phyloP scores from a whole-genome alignment of 1,140 invertebrate genomes.

The Hycleus cichorii region DNA sequence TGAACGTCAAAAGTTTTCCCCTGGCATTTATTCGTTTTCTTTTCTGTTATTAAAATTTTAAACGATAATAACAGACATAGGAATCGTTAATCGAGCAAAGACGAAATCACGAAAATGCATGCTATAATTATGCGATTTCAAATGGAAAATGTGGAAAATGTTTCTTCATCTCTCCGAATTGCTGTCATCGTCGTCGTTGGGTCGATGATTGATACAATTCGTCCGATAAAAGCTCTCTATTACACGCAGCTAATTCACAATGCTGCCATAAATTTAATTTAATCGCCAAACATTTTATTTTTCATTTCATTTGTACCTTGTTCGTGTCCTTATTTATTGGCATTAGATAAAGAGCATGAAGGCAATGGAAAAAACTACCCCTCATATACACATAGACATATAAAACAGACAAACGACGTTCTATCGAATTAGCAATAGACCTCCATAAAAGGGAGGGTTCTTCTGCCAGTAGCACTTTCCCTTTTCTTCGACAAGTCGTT shows the following conservation, averaged over 20 bases:
- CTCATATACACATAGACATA: background rate
- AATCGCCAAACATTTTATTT: slow-evolving; percentile 34
- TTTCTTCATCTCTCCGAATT: too few species aligned
- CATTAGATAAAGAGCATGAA: slow-evolving; percentile 4
- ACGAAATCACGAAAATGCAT: too few species aligned
- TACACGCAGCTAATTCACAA: background rate
- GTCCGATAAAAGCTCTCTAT: too few species aligned
- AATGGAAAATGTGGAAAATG: too few species aligned
- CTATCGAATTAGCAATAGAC: slow-evolving; percentile 8
- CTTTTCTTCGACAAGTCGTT: background rate
- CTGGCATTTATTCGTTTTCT: too few species aligned
- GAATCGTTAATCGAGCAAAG: too few species aligned
- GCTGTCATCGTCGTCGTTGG: too few species aligned
- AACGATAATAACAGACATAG: too few species aligned
- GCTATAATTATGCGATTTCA: too few species aligned
- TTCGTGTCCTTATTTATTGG: slow-evolving; percentile 34
- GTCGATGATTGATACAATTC: too few species aligned
- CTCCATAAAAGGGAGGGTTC: background rate
- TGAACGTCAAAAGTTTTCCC: background rate
- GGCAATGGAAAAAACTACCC: slow-evolving; percentile 18
- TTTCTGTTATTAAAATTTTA: too few species aligned
- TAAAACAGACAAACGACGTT: slow-evolving; percentile 4
- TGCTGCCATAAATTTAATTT: slow-evolving; percentile 32
- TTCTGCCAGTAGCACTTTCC: background rate
- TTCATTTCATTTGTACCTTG: slow-evolving; percentile 33